Percentiles rank a stretch among this genome's conserved stretches.
phyloP scores from a whole-genome alignment of 2,113 vertebrate species.

The Malurus elegans region DNA sequence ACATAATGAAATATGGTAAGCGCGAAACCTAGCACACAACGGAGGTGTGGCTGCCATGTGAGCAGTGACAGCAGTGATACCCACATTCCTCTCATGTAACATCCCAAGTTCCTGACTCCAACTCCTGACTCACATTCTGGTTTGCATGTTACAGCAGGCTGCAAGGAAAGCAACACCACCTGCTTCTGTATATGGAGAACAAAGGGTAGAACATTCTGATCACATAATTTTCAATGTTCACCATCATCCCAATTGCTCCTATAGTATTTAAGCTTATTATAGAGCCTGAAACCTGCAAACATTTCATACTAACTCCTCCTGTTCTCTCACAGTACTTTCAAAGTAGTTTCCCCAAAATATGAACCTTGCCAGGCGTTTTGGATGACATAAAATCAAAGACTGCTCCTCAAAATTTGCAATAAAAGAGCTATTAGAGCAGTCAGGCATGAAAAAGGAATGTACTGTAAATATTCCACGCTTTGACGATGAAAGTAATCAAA shows the following conservation, averaged over 20 bases:
- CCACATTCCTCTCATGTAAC: accelerated
- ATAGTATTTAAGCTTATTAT: neutral
- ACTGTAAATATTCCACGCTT: neutral
- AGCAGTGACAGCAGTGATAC: neutral
- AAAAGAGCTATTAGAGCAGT: neutral
- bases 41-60: accelerated
- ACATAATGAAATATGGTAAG: accelerated
- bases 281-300: neutral
- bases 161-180: neutral
- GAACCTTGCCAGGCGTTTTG: neutral
- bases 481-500: neutral
- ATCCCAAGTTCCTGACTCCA: neutral
- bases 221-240: neutral
- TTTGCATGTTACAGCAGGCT: neutral
- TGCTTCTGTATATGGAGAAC: neutral
- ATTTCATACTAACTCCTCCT: neutral
- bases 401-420: neutral
- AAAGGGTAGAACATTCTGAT: neutral
- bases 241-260: neutral
- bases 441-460: neutral
- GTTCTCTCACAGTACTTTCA: neutral
- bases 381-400: neutral
- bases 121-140: neutral
- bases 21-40: accelerated
- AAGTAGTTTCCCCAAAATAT: neutral